phyloP scores from a whole-genome alignment of 2,888 invertebrate species.

The Stratiomys singularior region DNA sequence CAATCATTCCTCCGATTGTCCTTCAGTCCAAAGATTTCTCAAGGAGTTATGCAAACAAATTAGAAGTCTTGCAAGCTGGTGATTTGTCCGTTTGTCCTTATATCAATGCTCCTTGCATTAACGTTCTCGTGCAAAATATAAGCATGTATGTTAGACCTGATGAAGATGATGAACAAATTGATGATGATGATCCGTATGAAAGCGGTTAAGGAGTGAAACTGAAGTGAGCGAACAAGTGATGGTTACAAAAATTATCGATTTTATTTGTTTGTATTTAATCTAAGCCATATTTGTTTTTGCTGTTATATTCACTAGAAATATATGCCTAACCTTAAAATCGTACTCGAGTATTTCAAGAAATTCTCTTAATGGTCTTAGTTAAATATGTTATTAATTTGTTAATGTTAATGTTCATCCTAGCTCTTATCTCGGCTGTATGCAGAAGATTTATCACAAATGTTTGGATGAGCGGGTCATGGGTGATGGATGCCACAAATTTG shows the following conservation, averaged over 20 bases:
- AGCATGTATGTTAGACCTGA: constrained; percentile 49
- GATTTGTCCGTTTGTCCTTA: constrained; percentile 56
- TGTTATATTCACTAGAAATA: neutral
- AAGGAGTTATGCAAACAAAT: constrained; percentile 54
- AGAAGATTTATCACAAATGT: too few species aligned
- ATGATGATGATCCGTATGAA: neutral
- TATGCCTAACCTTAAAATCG: too few species aligned
- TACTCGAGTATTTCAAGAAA: too few species aligned
- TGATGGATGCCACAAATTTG: too few species aligned
- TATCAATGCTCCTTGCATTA: constrained; percentile 57
- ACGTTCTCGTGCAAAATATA: constrained; percentile 54
- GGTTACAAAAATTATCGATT: neutral
- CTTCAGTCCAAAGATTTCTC: constrained; percentile 55
- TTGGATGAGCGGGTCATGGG: too few species aligned
- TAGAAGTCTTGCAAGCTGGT: constrained; percentile 55
- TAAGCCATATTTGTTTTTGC: neutral
- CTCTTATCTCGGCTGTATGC: too few species aligned
- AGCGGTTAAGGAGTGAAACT: neutral
- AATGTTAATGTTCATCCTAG: too few species aligned
- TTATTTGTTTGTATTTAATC: neutral
- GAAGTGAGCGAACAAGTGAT: neutral
- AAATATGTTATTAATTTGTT: too few species aligned
- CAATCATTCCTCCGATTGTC: constrained; percentile 54
- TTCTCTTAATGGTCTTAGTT: too few species aligned
- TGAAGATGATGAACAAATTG: neutral